These are phyloP conservation scores for Unio pictorum DNA, from an alignment of 2,888 invertebrate genomes.

Conservation along the genomic window DNA sequence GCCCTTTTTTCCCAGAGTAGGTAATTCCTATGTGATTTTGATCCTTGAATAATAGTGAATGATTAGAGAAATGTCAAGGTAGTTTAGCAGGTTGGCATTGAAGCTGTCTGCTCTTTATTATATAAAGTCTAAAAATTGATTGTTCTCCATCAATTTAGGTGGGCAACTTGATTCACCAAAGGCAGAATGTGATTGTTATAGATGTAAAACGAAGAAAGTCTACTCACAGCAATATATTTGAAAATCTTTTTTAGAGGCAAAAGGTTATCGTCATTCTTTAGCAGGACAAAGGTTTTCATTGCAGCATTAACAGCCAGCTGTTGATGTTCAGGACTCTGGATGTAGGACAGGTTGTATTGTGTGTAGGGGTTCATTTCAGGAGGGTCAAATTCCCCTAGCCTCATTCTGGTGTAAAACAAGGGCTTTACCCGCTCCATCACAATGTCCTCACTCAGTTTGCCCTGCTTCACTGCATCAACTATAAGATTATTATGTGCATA, in stretches of 20 bases:
- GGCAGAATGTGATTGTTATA: too few relatives aligned
- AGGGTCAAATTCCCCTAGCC: conserved; percentile 55
- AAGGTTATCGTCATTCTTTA: conserved; percentile 55
- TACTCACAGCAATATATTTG: conserved; percentile 26
- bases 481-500: conserved; percentile 2
- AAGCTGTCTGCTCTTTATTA: too few relatives aligned
- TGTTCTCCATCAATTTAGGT: too few relatives aligned
- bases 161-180: too few relatives aligned
- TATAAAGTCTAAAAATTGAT: too few relatives aligned
- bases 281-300: conserved; percentile 51
- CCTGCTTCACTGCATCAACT: conserved; percentile 45
- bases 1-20: too few relatives aligned
- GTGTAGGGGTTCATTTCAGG: conserved; percentile 35
- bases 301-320: conserved; percentile 46
- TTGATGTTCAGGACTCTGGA: conserved; percentile 40
- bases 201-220: too few relatives aligned
- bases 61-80: too few relatives aligned
- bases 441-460: conserved; percentile 32
- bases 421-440: conserved; percentile 38
- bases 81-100: too few relatives aligned
- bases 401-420: conserved; percentile 49
- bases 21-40: too few relatives aligned
- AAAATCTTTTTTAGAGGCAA: conserved; percentile 24
- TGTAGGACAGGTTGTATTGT: conserved; percentile 27
- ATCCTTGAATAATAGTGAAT: too few relatives aligned